A percentile compares a stretch with the other conserved stretches of the same genome.
Conservation (phyloP, 2,113 vertebrate species). For the Daubentonia madagascariensis region DNA sequence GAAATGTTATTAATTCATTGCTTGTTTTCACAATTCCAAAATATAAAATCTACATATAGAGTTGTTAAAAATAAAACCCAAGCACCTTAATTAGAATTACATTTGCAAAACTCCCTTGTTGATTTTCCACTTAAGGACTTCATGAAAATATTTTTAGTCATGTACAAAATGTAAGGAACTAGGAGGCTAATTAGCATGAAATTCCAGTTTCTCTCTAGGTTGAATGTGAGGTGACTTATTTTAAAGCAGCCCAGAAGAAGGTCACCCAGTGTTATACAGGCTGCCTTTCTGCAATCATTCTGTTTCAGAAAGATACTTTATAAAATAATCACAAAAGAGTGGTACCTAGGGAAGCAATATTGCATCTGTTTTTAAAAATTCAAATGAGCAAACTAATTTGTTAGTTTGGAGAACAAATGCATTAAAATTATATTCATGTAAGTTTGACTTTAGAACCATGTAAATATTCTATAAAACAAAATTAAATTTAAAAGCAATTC, state of each 20-base stretch:
- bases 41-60: conserved; percentile 39
- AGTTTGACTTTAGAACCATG: conserved; percentile 29
- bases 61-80: conserved; percentile 55
- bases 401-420: conserved; percentile 28
- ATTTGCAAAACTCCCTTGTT: conserved; percentile 57
- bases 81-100: conserved; percentile 60
- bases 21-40: conserved; percentile 45
- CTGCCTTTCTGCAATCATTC: conserved; percentile 45
- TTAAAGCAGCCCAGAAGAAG: conserved; percentile 57
- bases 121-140: conserved; percentile 59
- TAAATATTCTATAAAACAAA: conserved; percentile 51
- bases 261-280: neutral
- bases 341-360: conserved; percentile 17
- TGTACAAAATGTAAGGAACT: conserved; percentile 64
- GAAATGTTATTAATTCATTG: conserved; percentile 23
- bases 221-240: conserved; percentile 56
- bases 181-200: conserved; percentile 65
- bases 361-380: conserved; percentile 53
- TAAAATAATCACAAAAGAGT: conserved; percentile 41
- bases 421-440: conserved; percentile 47
- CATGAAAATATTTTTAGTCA: conserved; percentile 64
- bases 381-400: conserved; percentile 50
- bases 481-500: conserved; percentile 49
- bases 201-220: conserved; percentile 60
- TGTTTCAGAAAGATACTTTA: conserved; percentile 60